phyloP scores from a whole-genome alignment of 2,888 invertebrate species.

The Melitaea athalia region DNA sequence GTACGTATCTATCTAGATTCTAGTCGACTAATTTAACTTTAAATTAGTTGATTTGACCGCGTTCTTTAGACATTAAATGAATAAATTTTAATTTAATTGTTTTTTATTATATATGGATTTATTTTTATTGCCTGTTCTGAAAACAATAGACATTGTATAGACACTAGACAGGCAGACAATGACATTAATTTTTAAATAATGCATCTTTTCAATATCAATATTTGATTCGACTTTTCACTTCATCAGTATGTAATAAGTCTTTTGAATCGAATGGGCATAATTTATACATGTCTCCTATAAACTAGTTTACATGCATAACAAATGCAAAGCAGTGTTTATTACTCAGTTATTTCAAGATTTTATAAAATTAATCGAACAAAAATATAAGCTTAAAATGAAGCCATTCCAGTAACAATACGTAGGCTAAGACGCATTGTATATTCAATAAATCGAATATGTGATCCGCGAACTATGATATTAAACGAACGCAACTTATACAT shows the following conservation, averaged over 20 bases:
- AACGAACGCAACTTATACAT: conserved; percentile 66
- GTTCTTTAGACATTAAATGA: no score
- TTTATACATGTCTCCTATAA: conserved; percentile 70
- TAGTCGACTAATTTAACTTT: no score
- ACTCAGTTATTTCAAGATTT: conserved; percentile 51
- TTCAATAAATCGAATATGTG: conserved; percentile 65
- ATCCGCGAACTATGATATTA: conserved; percentile 71
- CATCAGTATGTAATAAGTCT: conserved; percentile 32
- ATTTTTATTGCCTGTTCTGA: conserved; percentile 13
- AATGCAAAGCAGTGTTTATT: conserved; percentile 79
- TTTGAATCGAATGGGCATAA: conserved; percentile 25
- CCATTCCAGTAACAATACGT: conserved; percentile 76
- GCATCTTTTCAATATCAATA: neutral
- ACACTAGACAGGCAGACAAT: conserved; percentile 31
- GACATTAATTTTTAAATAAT: neutral
- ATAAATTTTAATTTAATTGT: no score
- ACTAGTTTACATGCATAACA: conserved; percentile 79
- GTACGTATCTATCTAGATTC: no score
- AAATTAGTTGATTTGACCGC: no score
- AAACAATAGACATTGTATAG: conserved; percentile 17
- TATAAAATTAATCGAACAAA: conserved; percentile 62
- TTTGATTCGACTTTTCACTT: conserved; percentile 33
- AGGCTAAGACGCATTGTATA: conserved; percentile 60
- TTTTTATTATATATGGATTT: neutral
- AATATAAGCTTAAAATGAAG: conserved; percentile 72